Evolutionary conservation across 2,888 invertebrate species (phyloP), one percentile per base, ranked within the genome.

Genomic region (Folsomia candida): DNA sequence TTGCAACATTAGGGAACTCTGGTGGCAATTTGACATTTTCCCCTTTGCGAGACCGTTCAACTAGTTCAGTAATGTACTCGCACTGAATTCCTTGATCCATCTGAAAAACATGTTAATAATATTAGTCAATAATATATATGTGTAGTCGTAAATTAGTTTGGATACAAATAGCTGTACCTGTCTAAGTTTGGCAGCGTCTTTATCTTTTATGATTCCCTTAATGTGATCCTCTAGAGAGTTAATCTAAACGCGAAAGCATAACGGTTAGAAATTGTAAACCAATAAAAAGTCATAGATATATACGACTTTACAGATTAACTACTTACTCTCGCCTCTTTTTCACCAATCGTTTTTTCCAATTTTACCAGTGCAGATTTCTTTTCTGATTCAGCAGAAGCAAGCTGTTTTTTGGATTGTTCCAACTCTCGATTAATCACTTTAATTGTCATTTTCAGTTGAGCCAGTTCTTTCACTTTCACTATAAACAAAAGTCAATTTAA

Each of bases 1-100:
- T 20, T 14, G 20, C 54, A 9, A 68, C 51, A 6, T 68, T 54
- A 0, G 68, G 68, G 37, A 68, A 62, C 1, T 61, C 61, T 1
- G 61, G 51, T n/a, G 68, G 68, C 51, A 68, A 61, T 9, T 59
- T 25, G 1, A 58, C 68, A n/a, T 14, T 27, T 47, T 68, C 68
- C 24, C 68, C 68, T 0, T 62, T 27, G 4, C 51, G 28, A 1
- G 68, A 26, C 11, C 68, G 61, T 3, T 1, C 59, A 9, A 68
- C 51, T n/a, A 68, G n/a, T 22, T 68, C 68, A 0, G 26, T 24
- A 14, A 68, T 25, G 22, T 62, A 62, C 3, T 68, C 37, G n/a
- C 68, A 68, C 14, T 68, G 68, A n/a, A 62, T 62, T n/a, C 29
- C 51, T 6, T 6, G 4, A 24, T 59, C 54, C n/a, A 54, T 24